Evolutionary conservation across 92 coral and sea anemone species (phyloP).

Genomic region (Phenganax marumi): DNA sequence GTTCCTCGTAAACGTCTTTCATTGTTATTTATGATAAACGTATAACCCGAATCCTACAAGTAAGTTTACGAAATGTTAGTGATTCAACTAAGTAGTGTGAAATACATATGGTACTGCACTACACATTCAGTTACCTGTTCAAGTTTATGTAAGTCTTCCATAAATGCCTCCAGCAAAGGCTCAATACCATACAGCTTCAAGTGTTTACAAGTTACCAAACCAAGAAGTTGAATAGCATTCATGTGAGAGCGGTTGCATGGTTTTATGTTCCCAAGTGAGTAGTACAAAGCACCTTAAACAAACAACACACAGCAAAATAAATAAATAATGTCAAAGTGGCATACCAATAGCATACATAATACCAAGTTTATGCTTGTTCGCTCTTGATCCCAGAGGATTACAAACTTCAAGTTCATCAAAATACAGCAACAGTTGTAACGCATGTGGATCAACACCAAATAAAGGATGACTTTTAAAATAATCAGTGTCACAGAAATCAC

Average conservation of each 20-base stretch:
- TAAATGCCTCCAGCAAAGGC: conserved; percentile 52
- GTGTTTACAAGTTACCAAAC: conserved; percentile 40
- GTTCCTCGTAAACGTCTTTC: conserved; percentile 23
- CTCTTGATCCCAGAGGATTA: conserved; percentile 45
- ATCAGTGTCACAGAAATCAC: conserved; percentile 69
- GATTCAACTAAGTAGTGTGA: neutral
- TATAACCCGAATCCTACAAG: conserved; percentile 39
- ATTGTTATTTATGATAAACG: conserved; percentile 18
- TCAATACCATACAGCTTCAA: conserved; percentile 65
- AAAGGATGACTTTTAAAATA: conserved; percentile 56
- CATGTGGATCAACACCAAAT: conserved; percentile 50
- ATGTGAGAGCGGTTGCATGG: conserved; percentile 56
- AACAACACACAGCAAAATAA: conserved; percentile 13
- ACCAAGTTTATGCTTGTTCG: conserved; percentile 34
- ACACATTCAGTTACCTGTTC: conserved; percentile 61
- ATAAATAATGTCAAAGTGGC: neutral
- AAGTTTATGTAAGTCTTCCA: conserved; percentile 54
- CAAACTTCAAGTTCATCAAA: conserved; percentile 39
- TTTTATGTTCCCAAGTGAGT: conserved; percentile 55
- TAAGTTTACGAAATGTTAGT: neutral
- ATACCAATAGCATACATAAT: neutral
- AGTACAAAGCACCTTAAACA: conserved; percentile 37
- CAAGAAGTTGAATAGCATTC: conserved; percentile 61
- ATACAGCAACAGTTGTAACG: conserved; percentile 26
- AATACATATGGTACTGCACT: conserved; percentile 5